Evolutionary conservation across 2,888 invertebrate species (phyloP).

Genomic region (Hypercompe scribonia): DNA sequence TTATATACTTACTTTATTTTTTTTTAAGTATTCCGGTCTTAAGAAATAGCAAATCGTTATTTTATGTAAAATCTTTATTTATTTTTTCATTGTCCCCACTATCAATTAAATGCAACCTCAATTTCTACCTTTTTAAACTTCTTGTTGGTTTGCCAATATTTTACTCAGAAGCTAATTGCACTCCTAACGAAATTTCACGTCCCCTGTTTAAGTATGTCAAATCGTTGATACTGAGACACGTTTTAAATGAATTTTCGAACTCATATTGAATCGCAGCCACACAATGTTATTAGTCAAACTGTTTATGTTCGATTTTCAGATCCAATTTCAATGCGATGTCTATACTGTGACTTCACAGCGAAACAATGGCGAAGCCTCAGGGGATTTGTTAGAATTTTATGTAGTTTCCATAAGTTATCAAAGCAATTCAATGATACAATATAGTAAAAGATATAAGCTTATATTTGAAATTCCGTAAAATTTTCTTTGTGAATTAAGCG

Average conservation of each 20-base stretch:
- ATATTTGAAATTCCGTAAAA: background rate
- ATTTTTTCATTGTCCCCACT: too few relatives aligned
- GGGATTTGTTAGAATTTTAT: slow-evolving; percentile 25
- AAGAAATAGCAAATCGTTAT: too few relatives aligned
- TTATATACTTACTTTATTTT: background rate
- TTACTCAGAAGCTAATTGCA: background rate
- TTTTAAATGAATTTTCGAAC: background rate
- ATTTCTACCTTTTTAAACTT: background rate
- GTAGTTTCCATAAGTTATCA: slow-evolving; percentile 25
- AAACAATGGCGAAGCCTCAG: slow-evolving; percentile 29
- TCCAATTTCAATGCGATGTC: slow-evolving; percentile 21
- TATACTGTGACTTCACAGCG: slow-evolving; percentile 20
- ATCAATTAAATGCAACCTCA: background rate
- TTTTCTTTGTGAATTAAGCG: background rate
- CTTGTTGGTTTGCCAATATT: background rate
- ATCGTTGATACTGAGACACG: background rate
- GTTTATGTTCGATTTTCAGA: slow-evolving; percentile 28
- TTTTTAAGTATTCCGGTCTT: too few relatives aligned
- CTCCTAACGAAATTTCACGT: background rate
- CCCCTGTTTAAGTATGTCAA: background rate
- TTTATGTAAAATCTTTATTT: too few relatives aligned
- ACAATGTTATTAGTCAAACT: slow-evolving; percentile 22
- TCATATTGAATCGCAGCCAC: background rate
- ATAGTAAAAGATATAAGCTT: background rate
- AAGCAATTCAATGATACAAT: slow-evolving; percentile 25